A percentile compares a stretch with the other conserved stretches of the same genome.
Conservation (phyloP, 1,140 invertebrate species). For the Saccostrea cuccullata region DNA sequence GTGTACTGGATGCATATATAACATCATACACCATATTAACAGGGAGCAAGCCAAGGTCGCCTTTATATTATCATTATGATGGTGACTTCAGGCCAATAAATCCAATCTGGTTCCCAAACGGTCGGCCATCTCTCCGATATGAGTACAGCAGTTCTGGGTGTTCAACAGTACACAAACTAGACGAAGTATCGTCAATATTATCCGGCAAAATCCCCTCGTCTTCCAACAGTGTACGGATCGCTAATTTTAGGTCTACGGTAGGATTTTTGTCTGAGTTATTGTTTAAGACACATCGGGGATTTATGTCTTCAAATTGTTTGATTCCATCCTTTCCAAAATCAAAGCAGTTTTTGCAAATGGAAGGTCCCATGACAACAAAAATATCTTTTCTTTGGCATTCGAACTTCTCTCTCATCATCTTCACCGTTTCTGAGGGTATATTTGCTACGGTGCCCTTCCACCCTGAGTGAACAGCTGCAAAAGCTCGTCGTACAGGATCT, state of each 20-base stretch:
- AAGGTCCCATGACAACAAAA: conserved; percentile 61
- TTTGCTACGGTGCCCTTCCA: conserved; percentile 62
- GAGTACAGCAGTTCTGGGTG: conserved; percentile 62
- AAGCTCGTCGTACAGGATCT: conserved; percentile 57
- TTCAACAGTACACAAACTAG: conserved; percentile 58
- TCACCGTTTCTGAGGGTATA: conserved; percentile 53
- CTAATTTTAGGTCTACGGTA: conserved; percentile 54
- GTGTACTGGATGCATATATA: not conserved
- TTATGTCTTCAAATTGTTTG: conserved; percentile 53
- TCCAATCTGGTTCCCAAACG: conserved; percentile 68
- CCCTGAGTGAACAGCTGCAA: conserved; percentile 64
- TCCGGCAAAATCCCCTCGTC: conserved; percentile 55
- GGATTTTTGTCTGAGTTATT: conserved; percentile 37
- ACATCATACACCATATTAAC: no score
- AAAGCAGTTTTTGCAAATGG: conserved; percentile 56
- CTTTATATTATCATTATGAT: not conserved
- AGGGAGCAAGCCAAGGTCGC: no score
- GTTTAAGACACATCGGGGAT: conserved; percentile 37
- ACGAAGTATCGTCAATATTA: conserved; percentile 61
- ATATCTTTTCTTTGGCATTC: conserved; percentile 53
- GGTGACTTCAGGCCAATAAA: conserved; percentile 57
- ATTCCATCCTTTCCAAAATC: conserved; percentile 52
- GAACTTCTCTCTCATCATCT: conserved; percentile 54
- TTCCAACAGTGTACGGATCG: conserved; percentile 58
- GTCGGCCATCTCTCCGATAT: conserved; percentile 59